Evolutionary conservation across 2,888 invertebrate species (phyloP), one percentile per base, ranked within the genome.

Genomic region (Pilophorus perplexus): DNA sequence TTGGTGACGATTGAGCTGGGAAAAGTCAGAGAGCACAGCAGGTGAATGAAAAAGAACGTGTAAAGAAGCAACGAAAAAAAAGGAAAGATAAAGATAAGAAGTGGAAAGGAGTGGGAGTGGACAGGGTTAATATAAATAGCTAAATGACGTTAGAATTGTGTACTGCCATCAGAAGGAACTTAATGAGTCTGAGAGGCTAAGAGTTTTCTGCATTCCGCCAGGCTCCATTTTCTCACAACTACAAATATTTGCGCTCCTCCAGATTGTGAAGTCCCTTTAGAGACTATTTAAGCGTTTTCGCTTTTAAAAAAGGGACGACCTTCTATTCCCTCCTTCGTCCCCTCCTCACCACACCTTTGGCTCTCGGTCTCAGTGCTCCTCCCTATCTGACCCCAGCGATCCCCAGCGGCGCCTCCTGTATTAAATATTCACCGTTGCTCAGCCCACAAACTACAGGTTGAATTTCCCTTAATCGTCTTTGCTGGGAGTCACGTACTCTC

Each of bases 141-240:
- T 55, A 55, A 55, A 55, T 55, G 55, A 55, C 38, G 55, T 55
- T 55, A 55, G 55, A 55, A 55, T 55, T 55, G 55, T 55, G 37
- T 55, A 38, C 55, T 22, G 55, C 55, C 55, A 55, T 55, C 55
- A 55, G 55, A 55, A 55, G 55, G 37, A 55, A 55, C 33, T 55
- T 55, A 55, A 55, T 55, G 55, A 55, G 55, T 38, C 55, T 55
- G 55, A 37, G 55, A 38, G 55, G 55, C 55, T 38, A 38, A 54
- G 54, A 37, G 55, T 55, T 55, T 55, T 55, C 55, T 37, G 55
- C 55, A 55, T 55, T 55, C 37, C 38, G 37, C 20, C 55, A 22
- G 55, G 33, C 33, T 33, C 55, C 55, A 55, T 55, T 55, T 55
- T 55, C 55, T 55, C 55, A 55, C 55, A 55, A 55, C 55, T 55